Evolutionary conservation across 92 coral and sea anemone genomes (phyloP).

Genomic region (Epizoanthus scotinus): DNA sequence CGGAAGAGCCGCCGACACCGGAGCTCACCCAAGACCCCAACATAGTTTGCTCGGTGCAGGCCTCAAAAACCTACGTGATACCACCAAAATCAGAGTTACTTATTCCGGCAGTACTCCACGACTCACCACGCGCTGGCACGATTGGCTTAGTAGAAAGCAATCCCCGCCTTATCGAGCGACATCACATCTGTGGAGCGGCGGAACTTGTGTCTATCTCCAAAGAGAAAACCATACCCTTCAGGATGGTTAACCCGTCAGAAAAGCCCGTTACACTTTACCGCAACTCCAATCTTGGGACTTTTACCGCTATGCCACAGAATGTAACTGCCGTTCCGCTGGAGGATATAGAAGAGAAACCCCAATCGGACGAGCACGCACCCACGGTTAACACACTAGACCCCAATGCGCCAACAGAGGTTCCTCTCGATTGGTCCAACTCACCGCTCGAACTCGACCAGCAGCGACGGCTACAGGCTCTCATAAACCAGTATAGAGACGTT

Average conservation of each 20-base stretch:
- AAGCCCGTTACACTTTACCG: background rate
- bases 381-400: too few relatives aligned
- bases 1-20: background rate
- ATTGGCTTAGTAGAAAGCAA: too few relatives aligned
- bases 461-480: background rate
- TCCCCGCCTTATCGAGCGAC: too few relatives aligned
- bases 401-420: too few relatives aligned
- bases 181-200: background rate
- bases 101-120: background rate
- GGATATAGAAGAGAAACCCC: too few relatives aligned
- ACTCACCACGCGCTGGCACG: background rate
- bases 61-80: background rate
- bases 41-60: background rate
- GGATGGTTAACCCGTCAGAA: background rate
- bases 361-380: too few relatives aligned
- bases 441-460: background rate
- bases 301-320: background rate
- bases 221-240: background rate
- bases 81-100: background rate
- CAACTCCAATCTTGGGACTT: background rate
- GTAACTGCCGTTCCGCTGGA: background rate
- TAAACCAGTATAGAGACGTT: background rate
- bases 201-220: background rate
- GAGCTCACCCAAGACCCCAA: background rate
- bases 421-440: too few relatives aligned